These are phyloP conservation scores for Synanthedon andrenaeformis DNA, from an alignment of 2,888 invertebrate genomes.

Conservation along the genomic window DNA sequence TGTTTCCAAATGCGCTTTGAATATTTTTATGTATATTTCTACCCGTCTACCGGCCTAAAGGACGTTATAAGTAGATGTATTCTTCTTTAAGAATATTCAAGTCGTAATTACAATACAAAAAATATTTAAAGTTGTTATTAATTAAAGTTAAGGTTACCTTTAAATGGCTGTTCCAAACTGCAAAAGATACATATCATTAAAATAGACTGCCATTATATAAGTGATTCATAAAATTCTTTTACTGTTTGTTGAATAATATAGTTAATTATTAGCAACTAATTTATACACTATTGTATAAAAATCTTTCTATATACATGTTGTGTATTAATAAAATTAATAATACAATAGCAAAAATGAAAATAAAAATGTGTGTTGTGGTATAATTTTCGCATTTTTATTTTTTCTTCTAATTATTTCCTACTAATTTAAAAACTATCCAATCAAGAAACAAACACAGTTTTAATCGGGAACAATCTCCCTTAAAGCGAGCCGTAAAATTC, in stretches of 20 bases:
- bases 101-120: too few relatives aligned
- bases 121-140: background rate
- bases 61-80: too few relatives aligned
- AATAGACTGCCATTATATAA: slow-evolving; percentile 66
- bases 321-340: slow-evolving; percentile 60
- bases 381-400: slow-evolving; percentile 1
- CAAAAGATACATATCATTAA: slow-evolving; percentile 69
- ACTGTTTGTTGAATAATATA: slow-evolving; percentile 64
- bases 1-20: too few relatives aligned
- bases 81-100: too few relatives aligned
- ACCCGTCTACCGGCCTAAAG: too few relatives aligned
- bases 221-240: slow-evolving; percentile 60
- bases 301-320: slow-evolving; percentile 71
- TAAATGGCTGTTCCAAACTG: slow-evolving; percentile 55
- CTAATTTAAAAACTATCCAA: background rate
- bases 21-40: too few relatives aligned
- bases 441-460: background rate
- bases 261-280: slow-evolving; percentile 48
- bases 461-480: too few relatives aligned
- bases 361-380: slow-evolving; percentile 66
- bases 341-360: slow-evolving; percentile 40
- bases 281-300: slow-evolving; percentile 70
- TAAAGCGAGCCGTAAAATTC: too few relatives aligned
- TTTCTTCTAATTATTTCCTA: background rate
- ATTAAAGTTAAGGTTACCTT: background rate